Conservation (phyloP, 1,140 invertebrate species). For the Apis florea region DNA sequence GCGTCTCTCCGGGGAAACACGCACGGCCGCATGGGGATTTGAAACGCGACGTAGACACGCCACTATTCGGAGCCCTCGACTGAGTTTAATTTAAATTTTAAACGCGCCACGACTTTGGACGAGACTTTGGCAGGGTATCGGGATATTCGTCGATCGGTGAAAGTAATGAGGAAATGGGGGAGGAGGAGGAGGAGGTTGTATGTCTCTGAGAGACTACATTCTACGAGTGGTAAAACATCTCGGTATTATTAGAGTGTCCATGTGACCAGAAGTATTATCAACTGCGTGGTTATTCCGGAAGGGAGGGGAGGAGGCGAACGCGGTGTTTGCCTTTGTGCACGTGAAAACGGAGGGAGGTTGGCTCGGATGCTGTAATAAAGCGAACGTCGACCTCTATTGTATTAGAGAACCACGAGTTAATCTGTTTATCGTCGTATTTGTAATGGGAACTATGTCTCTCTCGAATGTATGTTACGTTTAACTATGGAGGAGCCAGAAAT, state of each 20-base stretch:
- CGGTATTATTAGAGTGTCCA: constrained; percentile 28
- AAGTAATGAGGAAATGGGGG: not conserved
- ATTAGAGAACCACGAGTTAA: constrained; percentile 4
- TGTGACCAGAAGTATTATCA: constrained; percentile 24
- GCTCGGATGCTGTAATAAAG: constrained; percentile 12
- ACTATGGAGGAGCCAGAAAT: too few relatives aligned
- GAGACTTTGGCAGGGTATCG: not conserved
- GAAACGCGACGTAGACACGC: constrained; percentile 18
- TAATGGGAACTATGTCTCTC: not conserved
- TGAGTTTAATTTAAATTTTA: constrained; percentile 21
- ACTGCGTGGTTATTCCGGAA: not conserved
- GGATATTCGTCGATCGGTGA: not conserved
- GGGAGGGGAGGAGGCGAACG: not conserved
- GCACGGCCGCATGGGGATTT: constrained; percentile 34
- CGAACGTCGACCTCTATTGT: constrained; percentile 21
- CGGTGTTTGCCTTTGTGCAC: not conserved
- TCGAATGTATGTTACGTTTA: not conserved
- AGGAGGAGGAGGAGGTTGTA: fast-evolving
- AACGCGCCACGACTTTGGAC: not conserved
- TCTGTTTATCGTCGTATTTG: not conserved
- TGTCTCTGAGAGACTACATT: not conserved
- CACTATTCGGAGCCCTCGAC: constrained; percentile 16
- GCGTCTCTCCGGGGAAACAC: constrained; percentile 26
- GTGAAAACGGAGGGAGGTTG: not conserved
- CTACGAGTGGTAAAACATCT: not conserved